Evolutionary conservation across 2,797 vertebrate species (phyloP).

Genomic region (Acanthurus tractus): DNA sequence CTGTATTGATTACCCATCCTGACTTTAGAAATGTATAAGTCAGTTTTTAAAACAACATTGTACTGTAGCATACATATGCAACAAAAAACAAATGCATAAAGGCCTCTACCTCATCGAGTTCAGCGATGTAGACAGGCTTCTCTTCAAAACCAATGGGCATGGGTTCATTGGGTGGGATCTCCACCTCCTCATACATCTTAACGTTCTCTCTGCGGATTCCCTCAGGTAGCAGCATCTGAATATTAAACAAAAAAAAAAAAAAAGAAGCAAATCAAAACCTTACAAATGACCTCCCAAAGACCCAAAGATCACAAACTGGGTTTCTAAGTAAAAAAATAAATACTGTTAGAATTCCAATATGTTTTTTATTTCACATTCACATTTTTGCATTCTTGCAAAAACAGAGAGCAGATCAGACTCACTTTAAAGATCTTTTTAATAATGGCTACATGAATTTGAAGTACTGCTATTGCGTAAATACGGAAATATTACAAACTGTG

Average conservation of each 20-base stretch:
- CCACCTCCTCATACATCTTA: conserved; percentile 96
- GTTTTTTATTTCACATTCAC: background rate
- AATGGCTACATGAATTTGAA: background rate
- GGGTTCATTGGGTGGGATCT: conserved; percentile 93
- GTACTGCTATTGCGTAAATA: background rate
- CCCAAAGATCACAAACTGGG: background rate
- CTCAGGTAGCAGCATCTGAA: conserved; percentile 94
- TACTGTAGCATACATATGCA: background rate
- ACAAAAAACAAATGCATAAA: background rate
- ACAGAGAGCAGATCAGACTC: background rate
- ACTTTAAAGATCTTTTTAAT: conserved; percentile 7
- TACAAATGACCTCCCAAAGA: conserved; percentile 19
- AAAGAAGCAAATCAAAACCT: conserved; percentile 5
- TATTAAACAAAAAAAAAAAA: conserved; percentile 25
- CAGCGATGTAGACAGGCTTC: conserved; percentile 92
- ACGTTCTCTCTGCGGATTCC: conserved; percentile 92
- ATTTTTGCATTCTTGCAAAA: background rate
- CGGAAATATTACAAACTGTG: background rate
- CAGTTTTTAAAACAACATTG: conserved; percentile 5
- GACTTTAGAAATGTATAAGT: background rate
- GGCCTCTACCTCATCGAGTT: conserved; percentile 93
- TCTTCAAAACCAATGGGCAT: conserved; percentile 94
- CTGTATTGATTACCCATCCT: background rate
- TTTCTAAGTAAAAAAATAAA: conserved; percentile 28
- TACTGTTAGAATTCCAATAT: background rate